Conservation (phyloP, 2,113 vertebrate species). For the Rutilus rutilus region DNA sequence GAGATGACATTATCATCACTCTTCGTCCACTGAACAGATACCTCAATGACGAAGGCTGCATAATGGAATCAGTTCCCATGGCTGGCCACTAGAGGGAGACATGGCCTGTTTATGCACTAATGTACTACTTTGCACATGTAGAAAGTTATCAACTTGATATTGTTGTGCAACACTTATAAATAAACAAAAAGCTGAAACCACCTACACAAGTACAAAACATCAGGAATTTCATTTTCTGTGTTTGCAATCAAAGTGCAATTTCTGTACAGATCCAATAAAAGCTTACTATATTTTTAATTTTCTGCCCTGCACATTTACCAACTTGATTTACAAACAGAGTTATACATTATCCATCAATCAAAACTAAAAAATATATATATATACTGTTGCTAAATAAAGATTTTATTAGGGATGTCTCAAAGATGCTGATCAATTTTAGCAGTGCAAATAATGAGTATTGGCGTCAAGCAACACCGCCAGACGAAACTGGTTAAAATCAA, state of each 20-base stretch:
- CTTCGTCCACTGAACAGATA: no score
- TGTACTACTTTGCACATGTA: neutral
- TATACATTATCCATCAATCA: neutral
- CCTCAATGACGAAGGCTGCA: neutral
- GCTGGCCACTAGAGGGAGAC: neutral
- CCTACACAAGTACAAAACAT: neutral
- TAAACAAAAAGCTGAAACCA: neutral
- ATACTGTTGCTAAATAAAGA: constrained; percentile 59
- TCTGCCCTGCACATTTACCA: neutral
- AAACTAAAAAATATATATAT: constrained; percentile 11
- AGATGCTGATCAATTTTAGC: constrained; percentile 61
- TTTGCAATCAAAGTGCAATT: no score
- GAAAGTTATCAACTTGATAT: neutral
- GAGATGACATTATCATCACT: no score
- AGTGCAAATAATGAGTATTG: constrained; percentile 62
- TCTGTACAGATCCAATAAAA: no score
- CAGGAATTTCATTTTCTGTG: neutral
- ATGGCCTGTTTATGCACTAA: neutral
- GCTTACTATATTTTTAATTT: no score
- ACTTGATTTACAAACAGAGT: neutral
- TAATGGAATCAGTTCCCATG: neutral
- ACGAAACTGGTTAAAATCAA: constrained; percentile 63
- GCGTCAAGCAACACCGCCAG: constrained; percentile 44
- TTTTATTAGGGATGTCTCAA: constrained; percentile 59
- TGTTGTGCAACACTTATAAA: neutral